These are phyloP conservation scores for Mastomys coucha DNA, from an alignment of 2,113 vertebrate species.

Conservation along the genomic window DNA sequence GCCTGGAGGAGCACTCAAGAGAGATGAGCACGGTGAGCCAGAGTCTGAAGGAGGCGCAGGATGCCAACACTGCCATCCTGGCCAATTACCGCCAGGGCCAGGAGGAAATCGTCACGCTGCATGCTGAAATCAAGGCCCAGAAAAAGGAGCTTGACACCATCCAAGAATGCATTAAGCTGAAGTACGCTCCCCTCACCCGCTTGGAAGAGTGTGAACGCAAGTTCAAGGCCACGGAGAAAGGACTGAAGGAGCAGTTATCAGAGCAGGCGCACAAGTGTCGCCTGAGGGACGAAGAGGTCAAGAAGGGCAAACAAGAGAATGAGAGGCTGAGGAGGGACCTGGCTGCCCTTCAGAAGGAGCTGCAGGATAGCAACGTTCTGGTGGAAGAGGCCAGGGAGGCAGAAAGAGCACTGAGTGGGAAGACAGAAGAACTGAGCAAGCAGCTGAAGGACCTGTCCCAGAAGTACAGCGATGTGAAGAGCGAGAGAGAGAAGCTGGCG, in stretches of 20 bases:
- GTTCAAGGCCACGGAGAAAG: conserved; percentile 86
- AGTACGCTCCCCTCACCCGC: conserved; percentile 90
- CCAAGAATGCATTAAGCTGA: conserved; percentile 93
- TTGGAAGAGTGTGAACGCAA: conserved; percentile 90
- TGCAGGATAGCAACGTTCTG: conserved; percentile 86
- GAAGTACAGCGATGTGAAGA: conserved; percentile 80
- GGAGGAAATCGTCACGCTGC: conserved; percentile 89
- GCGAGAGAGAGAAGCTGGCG: conserved; percentile 83
- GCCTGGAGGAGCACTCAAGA: conserved; percentile 86
- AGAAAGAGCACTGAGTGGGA: conserved; percentile 84
- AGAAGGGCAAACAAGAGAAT: conserved; percentile 85
- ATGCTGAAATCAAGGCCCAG: conserved; percentile 92
- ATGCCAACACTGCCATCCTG: background rate
- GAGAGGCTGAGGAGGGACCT: conserved; percentile 87
- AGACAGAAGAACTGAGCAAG: conserved; percentile 84
- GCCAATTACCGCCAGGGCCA: conserved; percentile 84
- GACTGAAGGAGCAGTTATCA: conserved; percentile 86
- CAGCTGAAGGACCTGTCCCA: conserved; percentile 87
- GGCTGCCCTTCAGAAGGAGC: conserved; percentile 85
- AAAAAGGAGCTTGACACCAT: conserved; percentile 95
- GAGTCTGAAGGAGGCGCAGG: conserved; percentile 74
- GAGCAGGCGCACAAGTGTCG: conserved; percentile 85
- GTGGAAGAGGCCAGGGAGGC: conserved; percentile 85
- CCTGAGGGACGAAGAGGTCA: conserved; percentile 82
- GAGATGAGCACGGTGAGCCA: conserved; percentile 74